phyloP scores from a whole-genome alignment of 2,888 invertebrate species.

The Ophraella communa region DNA sequence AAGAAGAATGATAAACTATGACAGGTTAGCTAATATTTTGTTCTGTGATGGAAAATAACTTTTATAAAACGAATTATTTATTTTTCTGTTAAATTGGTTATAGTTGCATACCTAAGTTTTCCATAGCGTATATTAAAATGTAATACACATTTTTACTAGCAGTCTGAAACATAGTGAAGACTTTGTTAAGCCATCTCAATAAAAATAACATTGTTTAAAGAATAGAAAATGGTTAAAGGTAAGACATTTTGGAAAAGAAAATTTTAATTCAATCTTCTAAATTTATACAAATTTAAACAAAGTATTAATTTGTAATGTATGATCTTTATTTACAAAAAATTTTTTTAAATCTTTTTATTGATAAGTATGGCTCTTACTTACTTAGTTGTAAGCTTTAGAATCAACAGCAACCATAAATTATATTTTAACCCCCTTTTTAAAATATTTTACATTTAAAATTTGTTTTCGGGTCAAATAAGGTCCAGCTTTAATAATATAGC shows the following conservation, averaged over 20 bases:
- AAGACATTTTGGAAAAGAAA: not conserved
- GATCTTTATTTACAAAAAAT: not conserved
- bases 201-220: not conserved
- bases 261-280: not conserved
- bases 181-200: too few species aligned
- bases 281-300: not conserved
- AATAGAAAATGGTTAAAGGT: slow-evolving; percentile 8
- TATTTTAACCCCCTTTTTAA: not conserved
- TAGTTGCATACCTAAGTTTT: not conserved
- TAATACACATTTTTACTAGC: not conserved
- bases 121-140: not conserved
- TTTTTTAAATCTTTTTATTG: not conserved
- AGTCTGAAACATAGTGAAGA: not conserved
- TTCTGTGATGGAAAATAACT: too few species aligned
- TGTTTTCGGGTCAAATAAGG: not conserved
- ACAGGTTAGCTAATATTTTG: too few species aligned
- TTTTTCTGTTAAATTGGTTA: too few species aligned
- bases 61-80: too few species aligned
- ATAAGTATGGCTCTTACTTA: not conserved
- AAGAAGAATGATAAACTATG: too few species aligned
- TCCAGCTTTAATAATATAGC: not conserved
- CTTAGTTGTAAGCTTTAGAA: not conserved
- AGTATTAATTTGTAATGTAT: too few species aligned
- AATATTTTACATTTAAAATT: not conserved
- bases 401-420: not conserved